Evolutionary conservation across 2,888 invertebrate genomes (phyloP).

Genomic region (Agelastica alni): DNA sequence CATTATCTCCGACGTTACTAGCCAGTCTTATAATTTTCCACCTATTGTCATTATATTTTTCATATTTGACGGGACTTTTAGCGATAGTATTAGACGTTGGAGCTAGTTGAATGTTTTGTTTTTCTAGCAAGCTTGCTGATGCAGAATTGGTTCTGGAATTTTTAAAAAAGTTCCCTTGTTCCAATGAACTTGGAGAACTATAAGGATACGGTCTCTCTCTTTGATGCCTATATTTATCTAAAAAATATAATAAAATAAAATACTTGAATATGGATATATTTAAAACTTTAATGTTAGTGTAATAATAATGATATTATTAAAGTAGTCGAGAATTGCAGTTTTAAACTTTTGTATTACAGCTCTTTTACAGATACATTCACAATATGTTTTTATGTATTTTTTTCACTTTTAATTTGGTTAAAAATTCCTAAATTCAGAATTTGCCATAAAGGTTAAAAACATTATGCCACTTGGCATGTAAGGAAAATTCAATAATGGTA

Average conservation of each 20-base stretch:
- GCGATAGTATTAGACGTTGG: background rate
- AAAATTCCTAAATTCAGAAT: too few species aligned
- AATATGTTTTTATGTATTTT: too few species aligned
- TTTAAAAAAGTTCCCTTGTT: background rate
- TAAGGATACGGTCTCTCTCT: background rate
- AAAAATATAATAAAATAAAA: background rate
- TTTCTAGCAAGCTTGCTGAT: slow-evolving; percentile 4
- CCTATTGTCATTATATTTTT: slow-evolving; percentile 25
- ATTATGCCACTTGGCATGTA: too few species aligned
- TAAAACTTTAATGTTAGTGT: too few species aligned
- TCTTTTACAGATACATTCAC: too few species aligned
- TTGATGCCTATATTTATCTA: slow-evolving; percentile 16
- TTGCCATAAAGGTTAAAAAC: too few species aligned
- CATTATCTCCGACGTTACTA: slow-evolving; percentile 20
- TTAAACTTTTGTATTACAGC: too few species aligned
- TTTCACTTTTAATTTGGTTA: too few species aligned
- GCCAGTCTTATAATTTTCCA: slow-evolving; percentile 24
- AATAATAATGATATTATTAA: too few species aligned
- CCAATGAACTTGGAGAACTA: background rate
- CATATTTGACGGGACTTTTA: slow-evolving; percentile 10
- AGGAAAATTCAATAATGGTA: too few species aligned
- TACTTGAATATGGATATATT: background rate
- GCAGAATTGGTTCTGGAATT: slow-evolving; percentile 3
- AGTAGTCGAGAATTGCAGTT: too few species aligned
- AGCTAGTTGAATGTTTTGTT: slow-evolving; percentile 7